Conservation (phyloP, 2,888 invertebrate species). For the Incurvaria masculella region DNA sequence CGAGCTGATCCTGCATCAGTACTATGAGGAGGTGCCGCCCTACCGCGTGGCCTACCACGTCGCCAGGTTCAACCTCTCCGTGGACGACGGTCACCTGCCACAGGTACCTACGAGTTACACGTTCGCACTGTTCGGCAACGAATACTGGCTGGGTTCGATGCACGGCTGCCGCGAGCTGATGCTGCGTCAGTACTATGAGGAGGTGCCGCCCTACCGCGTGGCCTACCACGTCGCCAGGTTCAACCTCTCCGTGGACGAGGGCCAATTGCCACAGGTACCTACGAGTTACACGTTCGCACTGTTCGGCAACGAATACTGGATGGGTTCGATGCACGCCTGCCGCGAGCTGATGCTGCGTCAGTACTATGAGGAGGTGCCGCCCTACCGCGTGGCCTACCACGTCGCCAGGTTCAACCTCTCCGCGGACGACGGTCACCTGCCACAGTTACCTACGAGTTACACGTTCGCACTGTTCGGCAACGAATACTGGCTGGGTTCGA, state of each 20-base stretch:
- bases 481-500: slow-evolving; percentile 79
- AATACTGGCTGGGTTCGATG: slow-evolving; percentile 77
- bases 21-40: slow-evolving; percentile 55
- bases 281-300: no score
- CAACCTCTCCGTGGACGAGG: slow-evolving; percentile 51
- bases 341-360: slow-evolving; percentile 57
- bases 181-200: slow-evolving; percentile 45
- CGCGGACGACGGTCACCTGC: slow-evolving; percentile 48
- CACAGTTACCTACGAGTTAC: no score
- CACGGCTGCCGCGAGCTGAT: slow-evolving; percentile 66
- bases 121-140: slow-evolving; percentile 80
- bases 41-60: slow-evolving; percentile 61
- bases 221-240: slow-evolving; percentile 61
- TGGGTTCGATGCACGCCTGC: slow-evolving; percentile 71
- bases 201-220: slow-evolving; percentile 58
- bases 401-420: slow-evolving; percentile 58
- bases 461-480: slow-evolving; percentile 82
- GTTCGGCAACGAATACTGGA: slow-evolving; percentile 80
- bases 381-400: slow-evolving; percentile 59
- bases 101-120: no score
- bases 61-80: slow-evolving; percentile 53
- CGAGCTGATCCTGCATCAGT: slow-evolving; percentile 57
- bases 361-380: slow-evolving; percentile 53
- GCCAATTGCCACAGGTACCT: slow-evolving; percentile 53
- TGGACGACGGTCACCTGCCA: slow-evolving; percentile 50